phyloP scores from a whole-genome alignment of 2,888 invertebrate species.

The Baronia brevicornis region DNA sequence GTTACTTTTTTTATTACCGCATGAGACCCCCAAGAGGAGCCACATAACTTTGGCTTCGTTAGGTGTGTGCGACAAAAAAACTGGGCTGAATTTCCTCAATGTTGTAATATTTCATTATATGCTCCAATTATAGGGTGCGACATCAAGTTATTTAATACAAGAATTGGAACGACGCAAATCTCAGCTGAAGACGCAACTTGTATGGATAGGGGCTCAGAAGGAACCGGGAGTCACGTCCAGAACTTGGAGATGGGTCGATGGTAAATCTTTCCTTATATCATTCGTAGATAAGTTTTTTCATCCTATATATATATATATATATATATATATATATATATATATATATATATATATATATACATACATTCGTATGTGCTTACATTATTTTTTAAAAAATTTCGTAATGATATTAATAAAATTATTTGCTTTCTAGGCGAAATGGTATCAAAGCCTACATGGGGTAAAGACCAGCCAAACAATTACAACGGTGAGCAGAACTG shows the following conservation, averaged over 20 bases:
- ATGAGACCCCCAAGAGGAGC: too few species aligned
- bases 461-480: conserved; percentile 95
- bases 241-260: conserved; percentile 94
- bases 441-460: conserved; percentile 89
- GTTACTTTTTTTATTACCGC: too few species aligned
- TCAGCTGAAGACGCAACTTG: conserved; percentile 87
- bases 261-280: conserved; percentile 63
- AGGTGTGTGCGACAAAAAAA: too few species aligned
- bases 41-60: too few species aligned
- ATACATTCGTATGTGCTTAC: too few species aligned
- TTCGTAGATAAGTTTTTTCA: background rate
- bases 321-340: background rate
- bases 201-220: conserved; percentile 94
- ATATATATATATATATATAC: too few species aligned
- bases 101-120: too few species aligned
- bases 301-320: background rate
- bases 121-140: conserved; percentile 69
- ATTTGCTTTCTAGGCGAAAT: conserved; percentile 78
- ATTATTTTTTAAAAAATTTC: too few species aligned
- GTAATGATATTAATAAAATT: background rate
- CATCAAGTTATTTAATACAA: conserved; percentile 81
- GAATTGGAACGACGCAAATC: conserved; percentile 88
- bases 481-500: conserved; percentile 97
- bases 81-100: too few species aligned
- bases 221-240: conserved; percentile 88